Percentiles rank a stretch among this genome's conserved stretches.
Conservation (phyloP, 2,888 invertebrate species). For the Tetrapedia diversipes region DNA sequence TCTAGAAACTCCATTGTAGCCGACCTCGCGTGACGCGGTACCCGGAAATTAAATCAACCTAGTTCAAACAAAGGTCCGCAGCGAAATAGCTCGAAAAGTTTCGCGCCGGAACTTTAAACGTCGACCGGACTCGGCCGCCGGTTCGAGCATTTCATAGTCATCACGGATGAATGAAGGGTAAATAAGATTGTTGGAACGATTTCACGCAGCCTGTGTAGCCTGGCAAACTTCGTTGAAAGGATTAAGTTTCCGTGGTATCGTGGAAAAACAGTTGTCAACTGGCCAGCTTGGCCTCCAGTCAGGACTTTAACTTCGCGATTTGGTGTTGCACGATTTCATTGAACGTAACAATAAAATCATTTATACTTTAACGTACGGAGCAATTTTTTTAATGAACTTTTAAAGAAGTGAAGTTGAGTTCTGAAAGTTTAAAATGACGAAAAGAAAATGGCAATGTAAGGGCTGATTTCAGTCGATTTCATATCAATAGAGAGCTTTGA, state of each 20-base stretch:
- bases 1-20: slow-evolving; percentile 47
- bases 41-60: slow-evolving; percentile 60
- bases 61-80: slow-evolving; percentile 58
- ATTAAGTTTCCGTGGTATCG: background rate
- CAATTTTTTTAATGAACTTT: too few species aligned
- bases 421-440: too few species aligned
- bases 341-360: too few species aligned
- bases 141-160: slow-evolving; percentile 40
- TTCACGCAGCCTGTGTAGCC: slow-evolving; percentile 20
- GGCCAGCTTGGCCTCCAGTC: background rate
- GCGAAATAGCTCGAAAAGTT: slow-evolving; percentile 51
- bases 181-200: slow-evolving; percentile 41
- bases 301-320: background rate
- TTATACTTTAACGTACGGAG: too few species aligned
- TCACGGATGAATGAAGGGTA: slow-evolving; percentile 37
- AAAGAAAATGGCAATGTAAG: too few species aligned
- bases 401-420: too few species aligned
- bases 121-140: slow-evolving; percentile 23
- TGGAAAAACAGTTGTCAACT: slow-evolving; percentile 16
- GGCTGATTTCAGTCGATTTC: too few species aligned
- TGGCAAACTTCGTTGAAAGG: slow-evolving; percentile 19
- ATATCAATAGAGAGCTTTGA: too few species aligned
- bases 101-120: slow-evolving; percentile 53
- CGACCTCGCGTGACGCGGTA: slow-evolving; percentile 51
- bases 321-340: too few species aligned